Percentiles rank a stretch among this genome's conserved stretches.
Conservation (phyloP, 2,888 invertebrate genomes). For the Aleiodes leptofemur region DNA sequence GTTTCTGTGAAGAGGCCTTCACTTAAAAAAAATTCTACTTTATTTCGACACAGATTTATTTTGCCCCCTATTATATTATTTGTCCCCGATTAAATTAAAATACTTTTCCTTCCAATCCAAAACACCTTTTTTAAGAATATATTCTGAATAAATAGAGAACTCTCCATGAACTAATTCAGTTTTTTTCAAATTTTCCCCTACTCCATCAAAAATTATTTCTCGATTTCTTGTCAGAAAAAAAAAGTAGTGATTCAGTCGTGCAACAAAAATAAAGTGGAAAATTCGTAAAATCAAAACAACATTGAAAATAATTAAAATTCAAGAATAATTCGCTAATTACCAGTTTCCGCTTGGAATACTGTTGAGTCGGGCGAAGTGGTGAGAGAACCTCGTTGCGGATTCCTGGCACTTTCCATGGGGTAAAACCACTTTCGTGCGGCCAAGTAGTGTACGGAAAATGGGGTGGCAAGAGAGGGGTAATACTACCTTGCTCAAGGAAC, state of each 20-base stretch:
- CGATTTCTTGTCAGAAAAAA: too few species aligned
- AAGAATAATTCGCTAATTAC: conserved; percentile 24
- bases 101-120: too few species aligned
- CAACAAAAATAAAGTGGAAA: neutral
- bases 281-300: neutral
- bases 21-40: too few species aligned
- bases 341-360: conserved; percentile 5
- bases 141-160: too few species aligned
- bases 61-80: too few species aligned
- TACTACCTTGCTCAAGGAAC: conserved; percentile 35
- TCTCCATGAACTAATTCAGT: too few species aligned
- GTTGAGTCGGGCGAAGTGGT: conserved; percentile 12
- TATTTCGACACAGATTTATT: too few species aligned
- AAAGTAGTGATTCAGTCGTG: neutral
- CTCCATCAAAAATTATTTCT: neutral
- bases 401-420: conserved; percentile 34
- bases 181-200: too few species aligned
- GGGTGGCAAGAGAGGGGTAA: neutral
- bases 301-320: neutral
- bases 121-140: too few species aligned
- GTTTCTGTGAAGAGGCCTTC: too few species aligned
- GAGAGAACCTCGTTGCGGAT: conserved; percentile 22
- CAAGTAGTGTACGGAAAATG: conserved; percentile 4
- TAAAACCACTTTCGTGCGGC: conserved; percentile 40
- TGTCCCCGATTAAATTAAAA: too few species aligned